phyloP scores from a whole-genome alignment of 2,797 vertebrate genomes.

The Pseudochirops corinnae region DNA sequence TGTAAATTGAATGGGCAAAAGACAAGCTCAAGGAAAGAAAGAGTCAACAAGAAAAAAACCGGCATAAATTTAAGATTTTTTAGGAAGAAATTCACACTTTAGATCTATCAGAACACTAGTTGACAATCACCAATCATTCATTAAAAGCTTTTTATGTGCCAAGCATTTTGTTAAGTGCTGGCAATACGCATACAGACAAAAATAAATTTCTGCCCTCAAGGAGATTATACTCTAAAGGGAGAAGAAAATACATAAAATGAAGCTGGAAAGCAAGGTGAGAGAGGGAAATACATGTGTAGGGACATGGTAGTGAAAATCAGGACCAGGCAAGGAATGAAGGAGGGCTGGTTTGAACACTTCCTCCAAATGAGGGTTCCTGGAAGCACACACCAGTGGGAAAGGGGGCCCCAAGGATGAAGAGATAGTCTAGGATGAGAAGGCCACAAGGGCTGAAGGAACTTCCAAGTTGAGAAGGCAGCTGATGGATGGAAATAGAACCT shows the following conservation, averaged over 20 bases:
- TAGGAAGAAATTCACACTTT: background rate
- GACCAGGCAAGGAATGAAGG: background rate
- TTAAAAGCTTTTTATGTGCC: background rate
- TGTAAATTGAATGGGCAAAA: background rate
- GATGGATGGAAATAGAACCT: background rate
- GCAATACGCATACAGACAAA: background rate
- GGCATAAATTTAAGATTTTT: background rate
- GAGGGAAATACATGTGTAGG: background rate
- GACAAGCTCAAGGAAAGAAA: background rate
- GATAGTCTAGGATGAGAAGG: background rate
- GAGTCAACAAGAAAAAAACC: background rate
- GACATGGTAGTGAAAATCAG: background rate
- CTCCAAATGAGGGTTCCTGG: background rate
- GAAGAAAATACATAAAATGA: background rate
- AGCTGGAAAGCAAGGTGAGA: background rate
- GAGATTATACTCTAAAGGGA: background rate
- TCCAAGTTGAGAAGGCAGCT: background rate
- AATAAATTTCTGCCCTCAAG: background rate
- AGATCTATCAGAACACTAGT: background rate
- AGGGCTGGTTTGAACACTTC: background rate
- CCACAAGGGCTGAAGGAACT: background rate
- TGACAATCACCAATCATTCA: background rate
- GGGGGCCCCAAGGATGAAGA: background rate
- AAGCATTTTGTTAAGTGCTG: background rate
- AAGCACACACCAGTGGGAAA: background rate